Evolutionary conservation across 2,797 vertebrate species (phyloP).

Genomic region (Rhinogobio ventralis): DNA sequence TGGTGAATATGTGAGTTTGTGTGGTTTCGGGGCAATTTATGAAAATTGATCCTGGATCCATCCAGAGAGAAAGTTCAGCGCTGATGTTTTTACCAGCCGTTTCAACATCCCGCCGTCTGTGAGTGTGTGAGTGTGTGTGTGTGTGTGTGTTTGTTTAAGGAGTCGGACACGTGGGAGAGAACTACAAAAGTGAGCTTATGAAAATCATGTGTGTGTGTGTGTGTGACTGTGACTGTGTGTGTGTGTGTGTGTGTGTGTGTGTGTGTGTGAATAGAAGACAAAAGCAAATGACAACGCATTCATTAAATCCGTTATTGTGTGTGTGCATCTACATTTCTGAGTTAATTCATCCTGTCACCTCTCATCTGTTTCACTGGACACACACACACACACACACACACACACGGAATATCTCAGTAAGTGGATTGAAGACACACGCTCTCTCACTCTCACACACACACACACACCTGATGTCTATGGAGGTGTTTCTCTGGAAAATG

Average conservation of each 20-base stretch:
- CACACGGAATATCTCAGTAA: slow-evolving; percentile 27
- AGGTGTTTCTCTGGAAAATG: slow-evolving; percentile 64
- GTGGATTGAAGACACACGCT: slow-evolving; percentile 31
- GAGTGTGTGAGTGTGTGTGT: slow-evolving; percentile 40
- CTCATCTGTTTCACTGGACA: slow-evolving; percentile 15
- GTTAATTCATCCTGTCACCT: slow-evolving; percentile 33
- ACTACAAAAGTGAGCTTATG: slow-evolving; percentile 15
- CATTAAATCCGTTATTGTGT: slow-evolving; percentile 32
- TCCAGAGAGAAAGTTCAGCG: slow-evolving; percentile 65
- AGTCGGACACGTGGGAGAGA: neutral
- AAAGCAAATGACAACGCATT: slow-evolving; percentile 24
- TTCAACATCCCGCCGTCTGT: slow-evolving; percentile 48
- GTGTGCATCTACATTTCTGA: slow-evolving; percentile 29
- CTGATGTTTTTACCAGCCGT: slow-evolving; percentile 70
- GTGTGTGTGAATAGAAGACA: slow-evolving; percentile 35
- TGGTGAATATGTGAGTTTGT: slow-evolving; percentile 38
- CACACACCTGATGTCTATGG: slow-evolving; percentile 41
- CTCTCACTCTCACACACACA: slow-evolving; percentile 38
- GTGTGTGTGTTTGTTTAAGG: slow-evolving; percentile 11
- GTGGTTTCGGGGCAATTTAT: slow-evolving; percentile 61
- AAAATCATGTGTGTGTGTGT: slow-evolving; percentile 24
- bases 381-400: slow-evolving; percentile 21
- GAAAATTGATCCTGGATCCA: slow-evolving; percentile 71
- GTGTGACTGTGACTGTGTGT: slow-evolving; percentile 44
- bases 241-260: slow-evolving; percentile 36